phyloP scores from a whole-genome alignment of 2,113 vertebrate species.

The Strix uralensis region DNA sequence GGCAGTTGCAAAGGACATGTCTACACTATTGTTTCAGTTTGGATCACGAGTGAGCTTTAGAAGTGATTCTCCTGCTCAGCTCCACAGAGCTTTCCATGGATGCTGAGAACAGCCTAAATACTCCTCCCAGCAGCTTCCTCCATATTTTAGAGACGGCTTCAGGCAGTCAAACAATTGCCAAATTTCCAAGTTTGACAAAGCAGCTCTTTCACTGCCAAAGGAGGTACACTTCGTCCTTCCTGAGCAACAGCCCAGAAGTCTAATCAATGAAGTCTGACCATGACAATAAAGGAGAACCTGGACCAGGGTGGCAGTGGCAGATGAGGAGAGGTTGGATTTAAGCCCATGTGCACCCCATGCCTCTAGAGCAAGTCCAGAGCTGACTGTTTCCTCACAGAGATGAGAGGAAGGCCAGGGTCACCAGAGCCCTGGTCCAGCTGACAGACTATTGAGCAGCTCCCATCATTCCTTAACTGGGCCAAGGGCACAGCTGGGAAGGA shows the following conservation, averaged over 20 bases:
- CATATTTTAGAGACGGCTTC: background rate
- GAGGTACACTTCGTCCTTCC: background rate
- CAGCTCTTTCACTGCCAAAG: background rate
- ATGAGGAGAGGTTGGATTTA: background rate
- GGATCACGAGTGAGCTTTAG: background rate
- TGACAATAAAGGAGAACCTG: background rate
- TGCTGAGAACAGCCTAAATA: background rate
- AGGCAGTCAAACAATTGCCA: background rate
- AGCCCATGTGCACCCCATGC: background rate
- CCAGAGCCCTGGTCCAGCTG: background rate
- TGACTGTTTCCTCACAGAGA: background rate
- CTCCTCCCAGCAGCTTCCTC: background rate
- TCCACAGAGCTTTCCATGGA: background rate
- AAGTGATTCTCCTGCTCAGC: background rate
- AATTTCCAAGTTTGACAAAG: background rate
- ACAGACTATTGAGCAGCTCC: background rate
- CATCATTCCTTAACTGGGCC: background rate
- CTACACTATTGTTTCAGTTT: background rate
- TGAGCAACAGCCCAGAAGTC: background rate
- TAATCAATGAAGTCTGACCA: background rate
- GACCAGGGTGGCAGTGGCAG: background rate
- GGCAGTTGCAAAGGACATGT: background rate
- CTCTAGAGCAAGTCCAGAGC: rapidly evolving
- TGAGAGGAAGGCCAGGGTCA: background rate
- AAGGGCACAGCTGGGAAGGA: background rate